Conservation (phyloP, 1,140 invertebrate genomes). For the Anagrus nilaparvatae region DNA sequence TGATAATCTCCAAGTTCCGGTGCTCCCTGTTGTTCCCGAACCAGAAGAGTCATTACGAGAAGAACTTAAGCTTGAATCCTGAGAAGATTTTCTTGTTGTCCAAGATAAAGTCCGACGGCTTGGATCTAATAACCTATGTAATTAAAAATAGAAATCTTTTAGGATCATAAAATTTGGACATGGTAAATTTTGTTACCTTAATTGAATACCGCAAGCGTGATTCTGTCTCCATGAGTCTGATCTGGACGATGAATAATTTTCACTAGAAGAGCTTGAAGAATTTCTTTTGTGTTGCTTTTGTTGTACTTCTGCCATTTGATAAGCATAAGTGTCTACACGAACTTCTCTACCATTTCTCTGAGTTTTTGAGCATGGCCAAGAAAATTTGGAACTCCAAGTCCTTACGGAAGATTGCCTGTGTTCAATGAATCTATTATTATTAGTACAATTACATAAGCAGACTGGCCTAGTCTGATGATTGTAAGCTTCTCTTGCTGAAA, state of each 20-base stretch:
- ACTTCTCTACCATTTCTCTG: constrained; percentile 32
- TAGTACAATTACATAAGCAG: too few relatives aligned
- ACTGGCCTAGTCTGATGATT: too few relatives aligned
- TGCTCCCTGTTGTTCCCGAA: constrained; percentile 73
- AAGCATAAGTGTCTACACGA: constrained; percentile 62
- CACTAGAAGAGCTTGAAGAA: constrained; percentile 76
- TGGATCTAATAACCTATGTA: constrained; percentile 8
- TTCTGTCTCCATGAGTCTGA: constrained; percentile 72
- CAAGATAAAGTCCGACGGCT: constrained; percentile 61
- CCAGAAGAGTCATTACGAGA: constrained; percentile 82
- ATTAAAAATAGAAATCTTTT: too few relatives aligned
- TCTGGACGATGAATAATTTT: constrained; percentile 77
- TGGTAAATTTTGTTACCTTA: constrained; percentile 24
- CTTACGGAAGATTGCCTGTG: not conserved
- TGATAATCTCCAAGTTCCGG: constrained; percentile 73
- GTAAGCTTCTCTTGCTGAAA: too few relatives aligned
- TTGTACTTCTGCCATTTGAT: constrained; percentile 71
- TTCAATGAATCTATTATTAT: not conserved
- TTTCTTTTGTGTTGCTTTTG: constrained; percentile 66
- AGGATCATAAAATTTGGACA: too few relatives aligned
- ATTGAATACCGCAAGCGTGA: constrained; percentile 63
- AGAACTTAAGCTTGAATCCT: constrained; percentile 79
- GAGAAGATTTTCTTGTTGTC: constrained; percentile 81
- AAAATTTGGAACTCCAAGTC: constrained; percentile 25
- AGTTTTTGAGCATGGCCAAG: constrained; percentile 30